These are phyloP conservation scores for Euura saliciscinereae DNA, from an alignment of 1,140 invertebrate species.

Conservation along the genomic window DNA sequence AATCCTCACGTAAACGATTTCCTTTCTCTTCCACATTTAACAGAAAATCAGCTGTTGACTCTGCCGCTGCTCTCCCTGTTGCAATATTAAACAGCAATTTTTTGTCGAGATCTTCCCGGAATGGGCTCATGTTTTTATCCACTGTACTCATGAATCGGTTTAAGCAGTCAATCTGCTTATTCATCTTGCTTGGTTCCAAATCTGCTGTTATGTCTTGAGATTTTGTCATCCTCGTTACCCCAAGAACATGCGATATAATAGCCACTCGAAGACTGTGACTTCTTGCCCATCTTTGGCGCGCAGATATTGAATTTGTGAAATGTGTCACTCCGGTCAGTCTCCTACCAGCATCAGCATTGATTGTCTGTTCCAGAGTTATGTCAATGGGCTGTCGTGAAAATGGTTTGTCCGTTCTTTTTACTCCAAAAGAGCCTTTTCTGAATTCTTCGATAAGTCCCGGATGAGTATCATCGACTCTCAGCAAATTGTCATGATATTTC, in stretches of 20 bases:
- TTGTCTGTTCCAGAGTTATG: constrained; percentile 37
- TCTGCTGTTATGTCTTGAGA: constrained; percentile 16
- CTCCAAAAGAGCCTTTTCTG: constrained; percentile 32
- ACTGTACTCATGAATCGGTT: not conserved
- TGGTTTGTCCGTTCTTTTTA: constrained; percentile 32
- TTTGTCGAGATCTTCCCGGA: not conserved
- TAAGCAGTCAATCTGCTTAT: too few species aligned
- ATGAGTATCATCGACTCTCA: constrained; percentile 35
- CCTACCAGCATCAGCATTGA: constrained; percentile 28
- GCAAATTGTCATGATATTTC: constrained; percentile 21
- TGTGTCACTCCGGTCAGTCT: constrained; percentile 18
- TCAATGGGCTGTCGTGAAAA: constrained; percentile 37
- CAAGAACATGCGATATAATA: constrained; percentile 19
- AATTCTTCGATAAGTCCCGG: constrained; percentile 26
- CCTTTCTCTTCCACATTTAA: constrained; percentile 26
- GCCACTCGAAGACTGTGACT: constrained; percentile 21
- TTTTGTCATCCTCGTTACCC: constrained; percentile 4
- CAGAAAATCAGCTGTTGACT: constrained; percentile 26
- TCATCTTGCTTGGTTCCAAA: not conserved
- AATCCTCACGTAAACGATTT: constrained; percentile 25
- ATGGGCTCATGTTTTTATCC: not conserved
- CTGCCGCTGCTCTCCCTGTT: constrained; percentile 24
- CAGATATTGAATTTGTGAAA: constrained; percentile 33
- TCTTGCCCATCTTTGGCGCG: constrained; percentile 26
- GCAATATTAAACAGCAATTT: constrained; percentile 30